Evolutionary conservation across 2,888 invertebrate species (phyloP).

Genomic region (Lepidochitona cinerea): DNA sequence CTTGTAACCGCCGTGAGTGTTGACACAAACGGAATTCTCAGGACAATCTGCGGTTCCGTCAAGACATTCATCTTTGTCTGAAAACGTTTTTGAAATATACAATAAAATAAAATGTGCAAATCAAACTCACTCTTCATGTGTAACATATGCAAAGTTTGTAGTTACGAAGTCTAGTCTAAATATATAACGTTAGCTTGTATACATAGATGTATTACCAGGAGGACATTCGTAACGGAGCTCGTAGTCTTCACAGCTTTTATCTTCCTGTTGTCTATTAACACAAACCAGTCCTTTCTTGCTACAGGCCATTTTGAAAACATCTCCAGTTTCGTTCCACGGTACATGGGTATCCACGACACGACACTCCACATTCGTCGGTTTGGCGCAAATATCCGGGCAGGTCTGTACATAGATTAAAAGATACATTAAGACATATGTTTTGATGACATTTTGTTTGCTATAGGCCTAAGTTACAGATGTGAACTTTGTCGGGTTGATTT

Average conservation of each 20-base stretch:
- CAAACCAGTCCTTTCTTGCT: background rate
- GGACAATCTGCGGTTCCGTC: background rate
- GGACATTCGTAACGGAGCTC: background rate
- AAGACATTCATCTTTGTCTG: background rate
- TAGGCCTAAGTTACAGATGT: no score
- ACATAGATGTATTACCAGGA: background rate
- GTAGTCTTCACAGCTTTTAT: background rate
- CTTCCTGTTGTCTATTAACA: background rate
- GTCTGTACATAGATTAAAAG: background rate
- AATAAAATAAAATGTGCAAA: background rate
- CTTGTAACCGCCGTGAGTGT: background rate
- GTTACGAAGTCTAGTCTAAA: no score
- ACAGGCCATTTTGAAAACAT: background rate
- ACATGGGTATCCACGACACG: background rate
- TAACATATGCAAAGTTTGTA: no score
- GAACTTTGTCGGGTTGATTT: no score
- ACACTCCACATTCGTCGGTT: background rate
- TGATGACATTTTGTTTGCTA: no score
- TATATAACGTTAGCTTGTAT: background rate
- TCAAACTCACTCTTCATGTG: background rate
- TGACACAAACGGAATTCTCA: background rate
- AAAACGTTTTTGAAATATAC: background rate
- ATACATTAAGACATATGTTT: no score
- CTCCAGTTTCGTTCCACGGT: background rate
- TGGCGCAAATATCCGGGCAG: background rate